Conservation (phyloP, 2,797 vertebrate species). For the Karalla daura region DNA sequence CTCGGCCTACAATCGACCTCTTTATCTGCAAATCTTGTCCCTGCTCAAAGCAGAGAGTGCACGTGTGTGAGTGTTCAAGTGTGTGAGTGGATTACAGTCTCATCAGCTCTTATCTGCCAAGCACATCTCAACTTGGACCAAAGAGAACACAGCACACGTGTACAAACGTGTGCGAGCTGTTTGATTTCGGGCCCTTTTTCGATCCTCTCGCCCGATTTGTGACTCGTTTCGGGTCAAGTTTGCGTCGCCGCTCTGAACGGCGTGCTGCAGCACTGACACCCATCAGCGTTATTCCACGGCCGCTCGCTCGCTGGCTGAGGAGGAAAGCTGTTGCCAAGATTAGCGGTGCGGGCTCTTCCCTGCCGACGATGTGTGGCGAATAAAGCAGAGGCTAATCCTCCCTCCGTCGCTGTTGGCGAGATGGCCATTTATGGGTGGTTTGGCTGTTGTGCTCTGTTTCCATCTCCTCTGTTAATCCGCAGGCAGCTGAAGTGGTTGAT, state of each 20-base stretch:
- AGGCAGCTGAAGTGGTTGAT: constrained; percentile 68
- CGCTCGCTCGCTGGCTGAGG: constrained; percentile 33
- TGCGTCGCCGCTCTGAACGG: constrained; percentile 15
- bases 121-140: constrained; percentile 20
- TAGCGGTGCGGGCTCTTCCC: constrained; percentile 50
- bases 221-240: constrained; percentile 21
- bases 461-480: constrained; percentile 69
- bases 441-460: constrained; percentile 66
- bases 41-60: constrained; percentile 1
- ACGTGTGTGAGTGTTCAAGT: background rate
- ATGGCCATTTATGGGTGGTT: constrained; percentile 73
- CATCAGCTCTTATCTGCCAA: constrained; percentile 25
- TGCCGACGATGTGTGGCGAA: constrained; percentile 53
- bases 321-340: constrained; percentile 54
- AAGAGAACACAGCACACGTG: background rate
- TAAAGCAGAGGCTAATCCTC: constrained; percentile 71
- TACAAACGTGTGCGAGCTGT: background rate
- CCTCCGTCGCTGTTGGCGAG: constrained; percentile 56
- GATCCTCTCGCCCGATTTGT: constrained; percentile 27
- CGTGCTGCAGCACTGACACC: constrained; percentile 21
- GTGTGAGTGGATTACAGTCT: background rate
- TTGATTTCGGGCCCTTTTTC: constrained; percentile 25
- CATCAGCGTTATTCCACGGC: constrained; percentile 22
- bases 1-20: constrained; percentile 35
- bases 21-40: constrained; percentile 32